Percentiles rank a stretch among this genome's conserved stretches.
Evolutionary conservation across 2,113 vertebrate species (phyloP).

Genomic region (Ifrita kowaldi): DNA sequence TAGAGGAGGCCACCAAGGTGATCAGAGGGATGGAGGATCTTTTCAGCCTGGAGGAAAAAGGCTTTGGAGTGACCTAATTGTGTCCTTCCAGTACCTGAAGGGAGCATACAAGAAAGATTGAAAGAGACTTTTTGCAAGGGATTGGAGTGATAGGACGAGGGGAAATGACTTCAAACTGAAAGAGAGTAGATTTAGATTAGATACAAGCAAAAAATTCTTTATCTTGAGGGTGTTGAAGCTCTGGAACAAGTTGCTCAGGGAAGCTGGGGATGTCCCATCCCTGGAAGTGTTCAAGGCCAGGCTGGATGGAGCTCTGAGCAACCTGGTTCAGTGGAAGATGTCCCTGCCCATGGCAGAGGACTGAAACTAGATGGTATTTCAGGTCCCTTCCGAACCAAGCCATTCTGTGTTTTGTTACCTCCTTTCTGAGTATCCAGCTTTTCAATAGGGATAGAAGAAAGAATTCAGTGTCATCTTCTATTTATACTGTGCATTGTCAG

Average conservation of each 20-base stretch:
- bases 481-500: not conserved
- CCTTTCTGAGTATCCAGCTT: not conserved
- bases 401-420: not conserved
- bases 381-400: not conserved
- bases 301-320: not conserved
- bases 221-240: not conserved
- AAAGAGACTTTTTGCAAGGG: not conserved
- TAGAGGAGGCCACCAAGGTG: too few species aligned
- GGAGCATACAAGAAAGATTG: not conserved
- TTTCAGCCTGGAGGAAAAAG: not conserved
- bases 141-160: not conserved
- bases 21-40: not conserved
- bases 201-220: not conserved
- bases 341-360: not conserved
- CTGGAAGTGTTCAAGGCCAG: not conserved
- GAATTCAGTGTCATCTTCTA: not conserved
- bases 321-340: not conserved
- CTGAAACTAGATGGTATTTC: not conserved
- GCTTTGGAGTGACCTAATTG: not conserved
- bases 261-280: not conserved
- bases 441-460: not conserved
- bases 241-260: not conserved
- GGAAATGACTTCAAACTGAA: not conserved
- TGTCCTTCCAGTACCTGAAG: not conserved
- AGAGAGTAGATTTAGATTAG: not conserved